Conservation (phyloP, 2,797 vertebrate genomes). For the Schizothorax lantsangensis region DNA sequence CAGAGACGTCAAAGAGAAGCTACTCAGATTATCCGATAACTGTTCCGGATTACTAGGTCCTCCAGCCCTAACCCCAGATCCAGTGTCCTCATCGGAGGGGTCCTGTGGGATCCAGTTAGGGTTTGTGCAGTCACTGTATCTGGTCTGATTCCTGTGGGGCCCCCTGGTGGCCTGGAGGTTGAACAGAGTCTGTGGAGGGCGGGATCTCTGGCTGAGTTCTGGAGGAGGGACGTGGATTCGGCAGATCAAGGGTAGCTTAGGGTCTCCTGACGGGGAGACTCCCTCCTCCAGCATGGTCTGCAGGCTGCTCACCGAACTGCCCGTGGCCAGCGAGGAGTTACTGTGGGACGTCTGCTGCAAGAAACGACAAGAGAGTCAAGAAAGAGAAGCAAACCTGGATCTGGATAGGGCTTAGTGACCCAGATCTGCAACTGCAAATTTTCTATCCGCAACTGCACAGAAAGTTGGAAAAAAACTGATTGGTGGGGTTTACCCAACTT, state of each 20-base stretch:
- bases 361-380: not conserved
- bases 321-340: slow-evolving; percentile 86
- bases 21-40: slow-evolving; percentile 87
- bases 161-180: slow-evolving; percentile 82
- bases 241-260: slow-evolving; percentile 72
- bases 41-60: slow-evolving; percentile 80
- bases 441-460: not conserved
- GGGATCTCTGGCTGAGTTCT: slow-evolving; percentile 31
- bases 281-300: slow-evolving; percentile 93
- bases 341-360: slow-evolving; percentile 81
- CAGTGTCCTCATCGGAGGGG: slow-evolving; percentile 85
- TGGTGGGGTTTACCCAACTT: not conserved
- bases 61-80: slow-evolving; percentile 62
- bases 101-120: slow-evolving; percentile 85
- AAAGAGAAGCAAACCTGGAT: not conserved
- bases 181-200: slow-evolving; percentile 50
- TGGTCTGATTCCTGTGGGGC: slow-evolving; percentile 91
- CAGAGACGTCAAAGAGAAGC: slow-evolving; percentile 90
- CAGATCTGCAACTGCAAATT: not conserved
- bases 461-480: not conserved
- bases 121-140: slow-evolving; percentile 85
- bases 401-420: not conserved
- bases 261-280: slow-evolving; percentile 77
- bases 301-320: slow-evolving; percentile 88
- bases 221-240: slow-evolving; percentile 68